These are phyloP conservation scores for Cylas formicarius DNA, from an alignment of 1,140 invertebrate species.

Conservation along the genomic window DNA sequence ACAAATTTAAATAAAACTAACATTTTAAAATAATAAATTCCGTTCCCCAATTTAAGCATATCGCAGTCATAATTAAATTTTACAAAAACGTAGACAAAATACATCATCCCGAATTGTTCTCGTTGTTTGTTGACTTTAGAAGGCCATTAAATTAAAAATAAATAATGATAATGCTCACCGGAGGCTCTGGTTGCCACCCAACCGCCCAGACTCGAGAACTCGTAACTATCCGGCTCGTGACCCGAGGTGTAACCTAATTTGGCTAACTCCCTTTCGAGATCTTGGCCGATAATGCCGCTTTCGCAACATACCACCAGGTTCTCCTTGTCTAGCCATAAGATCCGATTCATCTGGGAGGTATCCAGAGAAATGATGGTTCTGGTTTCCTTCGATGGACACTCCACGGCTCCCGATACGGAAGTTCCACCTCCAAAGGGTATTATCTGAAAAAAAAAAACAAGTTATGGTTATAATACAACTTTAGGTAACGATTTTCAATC, in stretches of 20 bases:
- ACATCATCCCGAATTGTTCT: too few relatives aligned
- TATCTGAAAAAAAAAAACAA: conserved; percentile 9
- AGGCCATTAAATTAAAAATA: too few relatives aligned
- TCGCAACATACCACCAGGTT: conserved; percentile 82
- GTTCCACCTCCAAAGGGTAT: conserved; percentile 97
- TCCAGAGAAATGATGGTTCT: conserved; percentile 87
- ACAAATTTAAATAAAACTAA: too few relatives aligned
- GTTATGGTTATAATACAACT: too few relatives aligned
- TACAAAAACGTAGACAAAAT: too few relatives aligned
- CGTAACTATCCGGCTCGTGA: conserved; percentile 96
- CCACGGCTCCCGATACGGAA: conserved; percentile 84
- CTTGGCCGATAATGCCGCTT: conserved; percentile 90
- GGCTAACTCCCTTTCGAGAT: conserved; percentile 72
- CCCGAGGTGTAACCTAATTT: conserved; percentile 70
- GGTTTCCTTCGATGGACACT: conserved; percentile 73
- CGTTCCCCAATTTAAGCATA: too few relatives aligned
- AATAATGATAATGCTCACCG: too few relatives aligned
- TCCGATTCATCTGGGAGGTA: conserved; percentile 91
- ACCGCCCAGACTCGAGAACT: conserved; percentile 96
- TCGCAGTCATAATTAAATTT: too few relatives aligned
- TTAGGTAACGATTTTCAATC: too few relatives aligned
- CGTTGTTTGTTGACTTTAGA: too few relatives aligned
- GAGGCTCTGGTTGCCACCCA: conserved; percentile 98
- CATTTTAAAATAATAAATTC: too few relatives aligned
- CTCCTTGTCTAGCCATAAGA: conserved; percentile 89